A percentile compares a stretch with the other conserved stretches of the same genome.
Conservation (phyloP, 2,888 invertebrate species). For the Callyntrura guangdongensis region DNA sequence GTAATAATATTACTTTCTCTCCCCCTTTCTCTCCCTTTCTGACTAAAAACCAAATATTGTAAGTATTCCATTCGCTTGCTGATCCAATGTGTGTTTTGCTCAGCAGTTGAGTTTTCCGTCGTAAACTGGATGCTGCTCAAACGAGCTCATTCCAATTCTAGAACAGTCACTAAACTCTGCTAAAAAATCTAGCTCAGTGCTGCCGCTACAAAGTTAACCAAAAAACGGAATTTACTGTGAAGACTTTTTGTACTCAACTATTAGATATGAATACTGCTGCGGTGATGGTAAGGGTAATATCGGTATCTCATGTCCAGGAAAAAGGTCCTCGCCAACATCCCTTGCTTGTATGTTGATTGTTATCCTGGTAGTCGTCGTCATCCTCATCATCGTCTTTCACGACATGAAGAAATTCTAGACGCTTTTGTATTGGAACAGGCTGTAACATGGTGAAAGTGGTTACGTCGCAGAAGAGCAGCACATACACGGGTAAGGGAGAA, state of each 20-base stretch:
- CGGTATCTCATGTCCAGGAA: conserved; percentile 17
- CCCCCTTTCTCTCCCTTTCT: too few species aligned
- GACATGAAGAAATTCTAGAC: background rate
- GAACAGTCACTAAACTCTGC: conserved; percentile 50
- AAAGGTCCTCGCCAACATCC: conserved; percentile 23
- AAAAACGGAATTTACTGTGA: background rate
- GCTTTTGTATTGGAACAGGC: background rate
- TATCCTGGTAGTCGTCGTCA: background rate
- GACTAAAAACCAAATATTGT: background rate
- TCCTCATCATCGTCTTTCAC: background rate
- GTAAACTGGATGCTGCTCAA: conserved; percentile 21
- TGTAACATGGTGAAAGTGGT: background rate
- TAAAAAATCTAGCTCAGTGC: conserved; percentile 36
- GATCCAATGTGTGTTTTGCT: background rate
- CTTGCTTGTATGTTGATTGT: conserved; percentile 61
- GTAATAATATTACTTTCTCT: conserved; percentile 18
- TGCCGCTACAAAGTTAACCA: background rate
- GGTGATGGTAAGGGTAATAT: background rate
- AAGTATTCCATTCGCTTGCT: background rate
- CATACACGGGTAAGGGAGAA: background rate
- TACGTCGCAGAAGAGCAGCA: background rate
- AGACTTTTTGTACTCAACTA: background rate
- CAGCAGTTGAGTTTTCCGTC: background rate
- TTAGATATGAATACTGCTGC: background rate
- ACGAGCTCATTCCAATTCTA: conserved; percentile 69